These are phyloP conservation scores for Pygmarrhopalites habei DNA, from an alignment of 1,140 invertebrate species.

Conservation along the genomic window DNA sequence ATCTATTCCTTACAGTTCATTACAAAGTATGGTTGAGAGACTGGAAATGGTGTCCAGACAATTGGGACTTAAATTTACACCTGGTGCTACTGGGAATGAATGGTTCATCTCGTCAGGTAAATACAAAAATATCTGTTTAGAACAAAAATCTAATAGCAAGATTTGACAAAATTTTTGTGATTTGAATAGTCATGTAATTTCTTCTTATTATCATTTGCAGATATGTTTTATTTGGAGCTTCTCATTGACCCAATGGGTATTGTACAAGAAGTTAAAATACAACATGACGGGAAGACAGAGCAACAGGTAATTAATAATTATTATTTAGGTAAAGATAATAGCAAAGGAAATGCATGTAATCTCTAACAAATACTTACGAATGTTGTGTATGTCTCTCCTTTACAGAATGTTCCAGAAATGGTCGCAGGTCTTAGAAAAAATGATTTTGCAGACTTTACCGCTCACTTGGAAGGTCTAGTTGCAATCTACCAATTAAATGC, in stretches of 20 bases:
- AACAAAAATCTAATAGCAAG: too few species aligned
- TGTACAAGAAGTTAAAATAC: constrained; percentile 87
- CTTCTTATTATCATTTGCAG: too few species aligned
- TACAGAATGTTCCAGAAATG: constrained; percentile 78
- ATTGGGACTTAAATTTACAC: constrained; percentile 65
- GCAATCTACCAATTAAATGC: constrained; percentile 90
- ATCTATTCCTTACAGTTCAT: constrained; percentile 86
- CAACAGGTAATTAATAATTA: constrained; percentile 47
- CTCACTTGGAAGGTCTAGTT: constrained; percentile 80
- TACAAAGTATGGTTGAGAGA: constrained; percentile 84
- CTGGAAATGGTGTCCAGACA: constrained; percentile 64
- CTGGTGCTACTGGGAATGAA: constrained; percentile 61
- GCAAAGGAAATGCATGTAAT: too few species aligned
- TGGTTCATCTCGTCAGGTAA: constrained; percentile 86
- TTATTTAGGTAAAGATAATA: neutral
- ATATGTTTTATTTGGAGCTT: constrained; percentile 95
- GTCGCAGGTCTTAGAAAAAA: constrained; percentile 67
- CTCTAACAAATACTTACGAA: too few species aligned
- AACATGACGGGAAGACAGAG: constrained; percentile 72
- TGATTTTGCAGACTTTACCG: constrained; percentile 87
- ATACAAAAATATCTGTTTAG: too few species aligned
- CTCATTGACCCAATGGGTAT: constrained; percentile 68
- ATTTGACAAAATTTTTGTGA: too few species aligned
- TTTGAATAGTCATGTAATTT: too few species aligned
- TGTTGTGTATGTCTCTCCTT: constrained; percentile 24